phyloP scores from a whole-genome alignment of 2,888 invertebrate genomes.

The Platynereis dumerilii region DNA sequence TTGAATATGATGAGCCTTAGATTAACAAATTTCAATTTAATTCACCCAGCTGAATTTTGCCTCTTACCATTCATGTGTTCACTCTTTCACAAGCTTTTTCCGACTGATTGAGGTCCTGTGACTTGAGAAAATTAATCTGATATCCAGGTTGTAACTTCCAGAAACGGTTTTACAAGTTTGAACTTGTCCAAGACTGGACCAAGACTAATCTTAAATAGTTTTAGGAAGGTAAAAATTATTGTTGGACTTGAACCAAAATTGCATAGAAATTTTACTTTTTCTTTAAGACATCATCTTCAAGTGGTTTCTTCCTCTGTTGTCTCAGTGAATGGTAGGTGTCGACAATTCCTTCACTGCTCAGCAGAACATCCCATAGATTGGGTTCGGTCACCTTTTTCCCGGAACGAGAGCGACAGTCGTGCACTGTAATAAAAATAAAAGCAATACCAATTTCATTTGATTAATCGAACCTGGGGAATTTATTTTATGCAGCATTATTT shows the following conservation, averaged over 20 bases:
- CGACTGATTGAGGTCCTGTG: no score
- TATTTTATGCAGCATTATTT: no score
- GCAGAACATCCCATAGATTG: constrained; percentile 50
- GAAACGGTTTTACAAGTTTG: background rate
- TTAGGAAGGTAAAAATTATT: constrained; percentile 1
- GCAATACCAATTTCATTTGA: background rate
- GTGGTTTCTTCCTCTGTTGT: constrained; percentile 11
- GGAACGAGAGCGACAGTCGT: constrained; percentile 50
- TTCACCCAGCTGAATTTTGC: no score
- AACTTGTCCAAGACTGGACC: no score
- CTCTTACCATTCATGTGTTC: no score
- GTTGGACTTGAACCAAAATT: no score
- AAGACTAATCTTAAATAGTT: no score
- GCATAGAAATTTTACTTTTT: constrained; percentile 34
- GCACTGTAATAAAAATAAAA: constrained; percentile 49
- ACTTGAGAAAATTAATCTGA: background rate
- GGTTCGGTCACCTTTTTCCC: constrained; percentile 45
- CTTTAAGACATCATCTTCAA: background rate
- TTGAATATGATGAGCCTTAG: no score
- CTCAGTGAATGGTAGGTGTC: constrained; percentile 46
- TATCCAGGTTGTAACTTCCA: background rate
- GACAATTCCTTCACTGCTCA: constrained; percentile 49
- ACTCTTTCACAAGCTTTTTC: no score
- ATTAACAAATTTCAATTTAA: no score
- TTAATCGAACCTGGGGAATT: no score